Conservation (phyloP, 2,888 invertebrate species). For the Coelogynopora nodosa region DNA sequence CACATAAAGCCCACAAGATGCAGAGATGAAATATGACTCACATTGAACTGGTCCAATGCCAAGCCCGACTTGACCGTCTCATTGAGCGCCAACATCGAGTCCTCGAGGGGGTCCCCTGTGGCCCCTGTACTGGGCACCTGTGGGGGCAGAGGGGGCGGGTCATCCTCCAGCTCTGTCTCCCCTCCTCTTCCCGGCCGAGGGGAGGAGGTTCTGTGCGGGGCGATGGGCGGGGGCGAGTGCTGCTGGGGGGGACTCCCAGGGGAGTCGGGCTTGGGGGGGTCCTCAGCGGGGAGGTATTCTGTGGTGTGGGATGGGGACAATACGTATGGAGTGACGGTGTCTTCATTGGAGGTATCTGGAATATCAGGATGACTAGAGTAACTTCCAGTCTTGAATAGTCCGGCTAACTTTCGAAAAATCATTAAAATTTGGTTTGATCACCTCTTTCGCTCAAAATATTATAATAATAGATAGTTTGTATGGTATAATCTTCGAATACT, state of each 20-base stretch:
- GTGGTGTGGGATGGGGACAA: neutral
- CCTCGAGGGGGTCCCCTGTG: slow-evolving; percentile 59
- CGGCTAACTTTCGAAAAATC: no score
- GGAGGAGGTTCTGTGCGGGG: neutral
- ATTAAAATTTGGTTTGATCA: no score
- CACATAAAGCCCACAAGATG: no score
- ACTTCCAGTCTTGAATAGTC: no score
- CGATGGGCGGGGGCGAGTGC: neutral
- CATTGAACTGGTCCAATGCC: slow-evolving; percentile 81
- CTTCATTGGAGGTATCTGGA: no score
- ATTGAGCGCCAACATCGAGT: slow-evolving; percentile 62
- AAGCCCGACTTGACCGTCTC: slow-evolving; percentile 78
- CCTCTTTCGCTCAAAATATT: no score
- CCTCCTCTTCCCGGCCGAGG: neutral
- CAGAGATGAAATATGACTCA: no score
- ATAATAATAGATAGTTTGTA: no score
- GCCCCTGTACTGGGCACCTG: neutral
- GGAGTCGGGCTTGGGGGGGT: neutral
- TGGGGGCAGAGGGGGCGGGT: neutral
- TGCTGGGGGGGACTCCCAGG: neutral
- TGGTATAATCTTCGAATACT: no score
- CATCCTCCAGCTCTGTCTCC: neutral
- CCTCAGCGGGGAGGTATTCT: neutral
- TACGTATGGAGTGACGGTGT: no score
- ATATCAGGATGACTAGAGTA: no score